Evolutionary conservation across 2,888 invertebrate genomes (phyloP).

Genomic region (Lasioglossum figueresi): DNA sequence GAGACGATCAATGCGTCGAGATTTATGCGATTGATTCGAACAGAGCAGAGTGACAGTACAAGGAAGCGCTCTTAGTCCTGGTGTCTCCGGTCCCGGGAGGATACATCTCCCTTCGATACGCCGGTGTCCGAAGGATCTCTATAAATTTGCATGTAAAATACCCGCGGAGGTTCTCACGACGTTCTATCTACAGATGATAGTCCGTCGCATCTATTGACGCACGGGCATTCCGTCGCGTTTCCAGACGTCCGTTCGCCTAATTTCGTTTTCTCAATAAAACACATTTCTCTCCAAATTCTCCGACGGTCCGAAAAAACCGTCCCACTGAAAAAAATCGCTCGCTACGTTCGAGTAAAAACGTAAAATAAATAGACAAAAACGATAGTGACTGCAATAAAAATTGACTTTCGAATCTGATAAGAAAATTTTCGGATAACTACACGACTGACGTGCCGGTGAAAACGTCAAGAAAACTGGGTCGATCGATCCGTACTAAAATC

Average conservation of each 20-base stretch:
- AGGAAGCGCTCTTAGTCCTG: conserved; percentile 84
- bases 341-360: too few relatives aligned
- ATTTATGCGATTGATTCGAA: conserved; percentile 84
- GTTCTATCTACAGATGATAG: conserved; percentile 55
- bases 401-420: neutral
- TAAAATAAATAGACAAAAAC: too few relatives aligned
- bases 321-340: too few relatives aligned
- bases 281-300: neutral
- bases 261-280: conserved; percentile 51
- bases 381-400: too few relatives aligned
- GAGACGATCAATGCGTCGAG: conserved; percentile 76
- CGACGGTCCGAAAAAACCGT: too few relatives aligned
- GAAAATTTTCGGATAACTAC: neutral
- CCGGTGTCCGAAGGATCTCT: conserved; percentile 83
- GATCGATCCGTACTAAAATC: neutral
- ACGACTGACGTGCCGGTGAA: rapidly evolving
- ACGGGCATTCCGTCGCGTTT: conserved; percentile 29
- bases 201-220: conserved; percentile 70
- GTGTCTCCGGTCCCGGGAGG: conserved; percentile 80
- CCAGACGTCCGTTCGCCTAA: conserved; percentile 62
- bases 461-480: neutral
- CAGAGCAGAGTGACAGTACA: conserved; percentile 83
- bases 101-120: conserved; percentile 77
- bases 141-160: conserved; percentile 84
- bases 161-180: conserved; percentile 78